Base-by-base conservation (phyloP, 1,140 invertebrate genomes). In the Macrocentrus cingulum region DNA sequence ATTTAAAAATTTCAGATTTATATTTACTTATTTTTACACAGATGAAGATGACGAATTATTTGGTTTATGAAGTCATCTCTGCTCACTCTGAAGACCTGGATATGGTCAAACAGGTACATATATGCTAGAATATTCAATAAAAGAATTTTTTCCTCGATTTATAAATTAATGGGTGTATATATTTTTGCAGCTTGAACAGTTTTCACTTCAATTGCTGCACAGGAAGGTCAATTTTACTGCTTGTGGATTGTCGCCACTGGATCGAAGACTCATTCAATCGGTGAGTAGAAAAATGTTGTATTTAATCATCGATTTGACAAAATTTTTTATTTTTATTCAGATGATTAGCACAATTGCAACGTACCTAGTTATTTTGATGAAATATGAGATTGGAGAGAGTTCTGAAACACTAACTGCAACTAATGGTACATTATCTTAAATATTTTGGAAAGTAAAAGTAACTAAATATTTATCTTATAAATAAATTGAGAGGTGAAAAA, bases 251-350 rank as follows among this genome's bases (percentile, higher is more conserved):
- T 67, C 67, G 37, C 46, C 61, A 13, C 32, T 69, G 8, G 65
- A 69, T 48, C 48, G 64, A 7, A 63, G 55, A 23, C 55, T 67
- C 3, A 20, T 69, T 19, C 60, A 63, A 13, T 66, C 63, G 32
- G 67, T 69, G 22, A 51, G 62, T n/a, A 36, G n/a, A n/a, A n/a
- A n/a, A n/a, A n/a, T n/a, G n/a, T n/a, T n/a, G n/a, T n/a, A n/a
- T n/a, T n/a, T n/a, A n/a, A n/a, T n/a, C n/a, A 73, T 61, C 62
- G 72, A 63, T 56, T 70, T 11, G 69, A 74, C 44, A 67, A 67
- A 39, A 66, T 67, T 44, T 56, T 75, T 2, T 55, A 73, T 44
- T 75, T 75, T 59, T n/a, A n/a, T n/a, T n/a, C n/a, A n/a, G n/a
- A n/a, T n/a, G n/a, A n/a, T n/a, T n/a, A n/a, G n/a, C n/a, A n/a